phyloP scores from a whole-genome alignment of 2,888 invertebrate genomes.

The Brenthis hecate region DNA sequence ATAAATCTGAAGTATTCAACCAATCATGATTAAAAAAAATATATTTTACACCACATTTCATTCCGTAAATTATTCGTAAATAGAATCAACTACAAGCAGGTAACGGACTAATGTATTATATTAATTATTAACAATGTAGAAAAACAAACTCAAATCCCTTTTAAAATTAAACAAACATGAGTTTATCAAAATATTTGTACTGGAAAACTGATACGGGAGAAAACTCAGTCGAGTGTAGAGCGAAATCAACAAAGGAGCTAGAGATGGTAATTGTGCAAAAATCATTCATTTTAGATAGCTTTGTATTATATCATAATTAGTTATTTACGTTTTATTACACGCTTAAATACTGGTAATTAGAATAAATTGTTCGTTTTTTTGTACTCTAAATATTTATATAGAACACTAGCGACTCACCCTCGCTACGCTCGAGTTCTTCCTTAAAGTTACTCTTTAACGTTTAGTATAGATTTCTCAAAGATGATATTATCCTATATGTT shows the following conservation, averaged over 20 bases:
- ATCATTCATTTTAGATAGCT: conserved; percentile 4
- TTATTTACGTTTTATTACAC: no score
- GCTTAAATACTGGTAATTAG: no score
- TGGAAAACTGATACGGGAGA: conserved; percentile 13
- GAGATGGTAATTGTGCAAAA: conserved; percentile 16
- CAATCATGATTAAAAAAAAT: no score
- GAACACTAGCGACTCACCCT: no score
- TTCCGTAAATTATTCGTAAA: not conserved
- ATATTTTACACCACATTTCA: no score
- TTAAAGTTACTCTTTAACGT: no score
- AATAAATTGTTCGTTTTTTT: no score
- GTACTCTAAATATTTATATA: no score
- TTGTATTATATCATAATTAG: not conserved
- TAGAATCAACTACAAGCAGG: not conserved
- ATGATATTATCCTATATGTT: no score
- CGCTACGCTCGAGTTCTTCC: no score
- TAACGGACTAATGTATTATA: not conserved
- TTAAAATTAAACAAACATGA: conserved; percentile 18
- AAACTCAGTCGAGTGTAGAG: conserved; percentile 11
- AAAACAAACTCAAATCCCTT: conserved; percentile 20
- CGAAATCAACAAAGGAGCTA: conserved; percentile 14
- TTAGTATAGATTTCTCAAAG: no score
- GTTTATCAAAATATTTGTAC: conserved; percentile 24
- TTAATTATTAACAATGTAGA: not conserved
- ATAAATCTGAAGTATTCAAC: no score